Percentiles rank a stretch among this genome's conserved stretches.
Evolutionary conservation across 2,113 vertebrate species (phyloP).

Genomic region (Boulengeromyrus knoepffleri): DNA sequence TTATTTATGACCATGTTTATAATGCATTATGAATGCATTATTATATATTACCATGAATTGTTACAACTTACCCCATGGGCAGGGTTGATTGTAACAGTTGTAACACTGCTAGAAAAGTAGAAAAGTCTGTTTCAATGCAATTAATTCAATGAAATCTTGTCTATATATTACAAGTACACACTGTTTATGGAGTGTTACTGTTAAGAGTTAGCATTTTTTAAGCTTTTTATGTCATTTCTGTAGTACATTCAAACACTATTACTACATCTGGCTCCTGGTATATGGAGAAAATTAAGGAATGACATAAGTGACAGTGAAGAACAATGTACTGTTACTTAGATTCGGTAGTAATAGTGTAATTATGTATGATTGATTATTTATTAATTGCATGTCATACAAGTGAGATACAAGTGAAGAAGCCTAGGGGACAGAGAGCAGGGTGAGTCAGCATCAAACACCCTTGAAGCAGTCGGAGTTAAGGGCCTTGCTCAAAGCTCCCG

Average conservation of each 20-base stretch:
- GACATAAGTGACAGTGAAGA: background rate
- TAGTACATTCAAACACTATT: background rate
- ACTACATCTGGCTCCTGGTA: background rate
- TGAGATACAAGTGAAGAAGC: background rate
- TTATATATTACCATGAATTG: background rate
- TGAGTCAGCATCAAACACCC: background rate
- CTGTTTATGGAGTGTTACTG: background rate
- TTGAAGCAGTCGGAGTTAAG: background rate
- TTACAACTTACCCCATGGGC: background rate
- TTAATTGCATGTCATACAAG: background rate
- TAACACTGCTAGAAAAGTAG: background rate
- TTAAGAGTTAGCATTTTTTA: too few relatives aligned
- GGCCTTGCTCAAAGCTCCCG: background rate
- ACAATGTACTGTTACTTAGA: background rate
- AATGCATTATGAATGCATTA: too few relatives aligned
- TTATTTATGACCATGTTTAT: too few relatives aligned
- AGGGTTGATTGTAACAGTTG: background rate
- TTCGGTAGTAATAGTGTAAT: background rate
- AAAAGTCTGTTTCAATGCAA: background rate
- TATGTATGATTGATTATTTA: background rate
- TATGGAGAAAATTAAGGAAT: background rate
- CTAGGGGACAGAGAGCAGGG: background rate
- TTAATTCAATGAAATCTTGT: background rate
- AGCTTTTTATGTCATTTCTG: background rate
- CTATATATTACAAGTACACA: background rate